Evolutionary conservation across 2,797 vertebrate species (phyloP), one percentile per base, ranked within the genome.

Genomic region (Serranus cabrilla): DNA sequence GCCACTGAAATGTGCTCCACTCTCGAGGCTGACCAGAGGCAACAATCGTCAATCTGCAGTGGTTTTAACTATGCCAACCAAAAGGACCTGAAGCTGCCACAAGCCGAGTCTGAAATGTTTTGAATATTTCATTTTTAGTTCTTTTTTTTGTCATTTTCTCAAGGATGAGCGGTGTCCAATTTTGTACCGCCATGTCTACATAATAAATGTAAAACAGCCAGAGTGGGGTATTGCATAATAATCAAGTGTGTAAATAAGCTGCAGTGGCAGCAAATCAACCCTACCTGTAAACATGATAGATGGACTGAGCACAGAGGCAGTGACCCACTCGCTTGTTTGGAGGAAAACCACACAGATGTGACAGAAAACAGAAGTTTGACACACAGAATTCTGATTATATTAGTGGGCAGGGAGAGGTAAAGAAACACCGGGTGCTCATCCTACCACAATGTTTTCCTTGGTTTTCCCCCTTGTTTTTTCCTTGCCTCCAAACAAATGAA

Each of bases 231-330:
- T 62, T 83, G 40, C 18, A 69, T 58, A 40, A 64, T 69, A 75
- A 85, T 76, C 14, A 63, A 72, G 31, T 62, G 73, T 78, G 65
- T 70, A 83, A 74, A 83, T 59, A 65, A 37, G 51, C 71, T 56
- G 50, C 0, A 13, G 68, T 71, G 79, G 81, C 61, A 76, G 78
- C 70, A 58, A 83, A 88, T 80, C 75, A 80, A 66, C 68, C 9
- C 14, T 31, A 70, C 58, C 66, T 80, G 70, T 78, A 73, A 84
- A 81, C 47, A 78, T 78, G 84, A 86, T 61, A 56, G 82, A 87
- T 87, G 71, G 82, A 74, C 59, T 70, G 73, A 58, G 66, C 57
- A 65, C 68, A 46, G 54, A 63, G 74, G 69, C 72, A 52, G 31
- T 62, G 72, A 81, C 59, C 71, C 25, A 52, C 34, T 40, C 16